Base-by-base conservation (phyloP, 2,888 invertebrate genomes). In the Lasioglossum pauxillum region DNA sequence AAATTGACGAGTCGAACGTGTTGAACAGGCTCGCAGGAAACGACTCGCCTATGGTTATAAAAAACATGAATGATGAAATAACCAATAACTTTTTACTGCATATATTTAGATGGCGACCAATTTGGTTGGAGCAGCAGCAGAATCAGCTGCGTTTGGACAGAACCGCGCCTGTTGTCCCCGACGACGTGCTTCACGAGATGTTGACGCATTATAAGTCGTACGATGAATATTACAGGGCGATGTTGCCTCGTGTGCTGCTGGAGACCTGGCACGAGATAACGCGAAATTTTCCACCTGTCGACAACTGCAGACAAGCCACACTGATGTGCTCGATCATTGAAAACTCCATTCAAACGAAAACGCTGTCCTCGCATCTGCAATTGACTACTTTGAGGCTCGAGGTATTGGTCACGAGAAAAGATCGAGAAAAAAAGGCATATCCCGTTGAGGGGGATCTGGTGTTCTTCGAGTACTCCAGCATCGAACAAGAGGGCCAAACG, bases 81-180 rank as follows among this genome's bases (percentile, higher is more conserved):
- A 75, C 92, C 10, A 93, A 95, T 86, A 95, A 96, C 71, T 96
- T 96, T 19, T 94, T 97, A 44, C 95, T 96, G 86, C 96, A 96
- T 86, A 96, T 97, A 86, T 95, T 97, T 8, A 91, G 80, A 2
- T 97, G 97, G 97, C 96, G 96, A 91, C 96, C 97, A 14, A 95
- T 96, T 46, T 97, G 97, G 97, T 93, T 97, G 4, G 94, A 96
- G 83, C 96, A 96, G 89, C 96, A 97, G 92, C 93, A 95, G 35
- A 94, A 93, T 74, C 96, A 97, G 92, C 93, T 95, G 35, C 94
- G 94, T 74, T 94, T 95, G 19, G 95, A 95, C 23, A 27, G 12
- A 80, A 95, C 96, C 1, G 96, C 96, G 75, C 97, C 97, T 3
- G 96, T 97, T 10, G 96, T 97, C 41, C 95, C 96, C 44, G 93